These are phyloP conservation scores for Chymomyza amoena DNA, from an alignment of 2,888 invertebrate species.

Conservation along the genomic window DNA sequence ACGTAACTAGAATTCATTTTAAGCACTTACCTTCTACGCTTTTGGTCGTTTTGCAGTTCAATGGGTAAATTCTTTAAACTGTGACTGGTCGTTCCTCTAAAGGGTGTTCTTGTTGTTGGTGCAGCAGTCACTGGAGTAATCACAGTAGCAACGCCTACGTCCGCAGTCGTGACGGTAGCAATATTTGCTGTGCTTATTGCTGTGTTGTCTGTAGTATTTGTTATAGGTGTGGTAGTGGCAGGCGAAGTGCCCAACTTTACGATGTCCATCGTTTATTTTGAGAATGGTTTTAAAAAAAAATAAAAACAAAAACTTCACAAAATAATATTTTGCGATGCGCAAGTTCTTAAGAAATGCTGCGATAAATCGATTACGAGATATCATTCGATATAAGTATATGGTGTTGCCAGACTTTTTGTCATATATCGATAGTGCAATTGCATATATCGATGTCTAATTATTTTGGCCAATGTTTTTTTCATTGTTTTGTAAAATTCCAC, in stretches of 20 bases:
- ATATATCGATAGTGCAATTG: neutral
- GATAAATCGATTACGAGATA: slow-evolving; percentile 35
- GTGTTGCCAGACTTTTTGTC: neutral
- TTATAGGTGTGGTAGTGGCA: slow-evolving; percentile 11
- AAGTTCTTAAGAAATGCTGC: slow-evolving; percentile 26
- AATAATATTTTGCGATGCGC: slow-evolving; percentile 28
- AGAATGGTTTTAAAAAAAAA: slow-evolving; percentile 9
- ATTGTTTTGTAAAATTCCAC: neutral
- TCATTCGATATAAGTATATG: slow-evolving; percentile 21
- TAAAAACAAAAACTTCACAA: neutral
- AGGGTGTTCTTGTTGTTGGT: slow-evolving; percentile 23
- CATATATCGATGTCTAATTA: neutral
- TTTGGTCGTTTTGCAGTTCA: slow-evolving; percentile 76
- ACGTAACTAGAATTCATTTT: neutral
- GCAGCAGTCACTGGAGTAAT: slow-evolving; percentile 12
- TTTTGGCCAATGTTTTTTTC: neutral
- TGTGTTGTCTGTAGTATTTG: neutral
- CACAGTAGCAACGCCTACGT: slow-evolving; percentile 3
- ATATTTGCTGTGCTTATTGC: neutral
- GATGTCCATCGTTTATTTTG: slow-evolving; percentile 35
- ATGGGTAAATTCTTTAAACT: slow-evolving; percentile 64
- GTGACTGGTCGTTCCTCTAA: slow-evolving; percentile 1
- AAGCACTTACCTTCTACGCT: slow-evolving; percentile 74
- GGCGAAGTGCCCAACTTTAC: slow-evolving; percentile 25
- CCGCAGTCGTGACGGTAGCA: neutral